Evolutionary conservation across 2,888 invertebrate species (phyloP), one percentile per base, ranked within the genome.

Genomic region (Chrysomela aeneicollis): DNA sequence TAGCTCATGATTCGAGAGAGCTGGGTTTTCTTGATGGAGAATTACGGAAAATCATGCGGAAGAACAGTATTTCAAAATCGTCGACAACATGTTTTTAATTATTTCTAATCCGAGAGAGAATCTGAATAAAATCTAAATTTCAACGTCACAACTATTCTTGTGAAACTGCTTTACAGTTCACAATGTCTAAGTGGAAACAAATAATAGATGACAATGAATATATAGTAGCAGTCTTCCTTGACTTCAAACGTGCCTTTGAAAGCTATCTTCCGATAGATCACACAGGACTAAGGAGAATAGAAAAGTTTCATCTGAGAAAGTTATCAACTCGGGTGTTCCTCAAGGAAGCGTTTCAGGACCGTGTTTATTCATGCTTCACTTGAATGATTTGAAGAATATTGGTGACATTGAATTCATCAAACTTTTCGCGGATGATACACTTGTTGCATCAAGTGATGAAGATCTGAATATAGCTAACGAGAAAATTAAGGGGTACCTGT

Each of bases 241-340:
- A 50, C 19, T 53, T 53, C 26, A 53, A 53, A 53, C 22, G 53
- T 30, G 53, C 53, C 15, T 53, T 53, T 17, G 53, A 53, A 19
- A 21, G 21, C 50, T 21, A 50, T 50, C 21, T 50, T n/a, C 50
- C 1, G 21, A 50, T 50, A 50, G 50, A 19, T 19, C 50, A 18
- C 21, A 21, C 1, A 35, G 10, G 10, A 35, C 32, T 1, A 35
- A 35, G 10, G 32, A 9, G 32, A 35, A 35, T 35, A 10, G 32
- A 10, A 8, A 35, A 4, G 10, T 35, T 4, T 10, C 32, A 35
- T 8, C 32, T 9, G 10, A 9, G 5, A 35, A 10, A 10, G 6
- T 9, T 35, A 35, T 35, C 1, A 35, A 9, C 10, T 9, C 32
- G 10, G 32, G 32, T 35, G 32, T 35, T 35, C 4, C 32, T 8